Evolutionary conservation across 2,797 vertebrate species (phyloP).

Genomic region (Xenentodon cancila): DNA sequence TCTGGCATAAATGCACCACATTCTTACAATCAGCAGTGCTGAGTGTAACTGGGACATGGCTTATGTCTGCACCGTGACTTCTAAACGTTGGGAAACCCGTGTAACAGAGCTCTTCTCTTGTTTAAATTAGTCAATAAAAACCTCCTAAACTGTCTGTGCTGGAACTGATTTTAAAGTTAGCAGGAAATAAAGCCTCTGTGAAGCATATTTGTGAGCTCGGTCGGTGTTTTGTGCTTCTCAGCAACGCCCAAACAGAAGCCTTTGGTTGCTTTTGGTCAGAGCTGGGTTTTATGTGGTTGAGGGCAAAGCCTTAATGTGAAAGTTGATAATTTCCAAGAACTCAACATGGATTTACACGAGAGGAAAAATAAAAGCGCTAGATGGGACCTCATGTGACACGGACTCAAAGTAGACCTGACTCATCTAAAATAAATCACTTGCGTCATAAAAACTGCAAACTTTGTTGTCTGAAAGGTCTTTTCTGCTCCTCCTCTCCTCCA

Average conservation of each 20-base stretch:
- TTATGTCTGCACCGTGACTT: too few relatives aligned
- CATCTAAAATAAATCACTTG: too few relatives aligned
- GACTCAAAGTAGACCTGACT: too few relatives aligned
- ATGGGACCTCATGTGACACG: too few relatives aligned
- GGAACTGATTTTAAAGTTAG: slow-evolving; percentile 37
- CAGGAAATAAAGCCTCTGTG: slow-evolving; percentile 49
- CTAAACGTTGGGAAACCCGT: slow-evolving; percentile 20
- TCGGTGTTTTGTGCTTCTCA: slow-evolving; percentile 2
- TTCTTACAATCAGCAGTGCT: too few relatives aligned
- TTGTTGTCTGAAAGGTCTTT: too few relatives aligned
- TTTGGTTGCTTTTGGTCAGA: slow-evolving; percentile 41
- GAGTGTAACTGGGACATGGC: too few relatives aligned
- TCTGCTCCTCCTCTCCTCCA: too few relatives aligned
- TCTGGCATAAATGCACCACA: too few relatives aligned
- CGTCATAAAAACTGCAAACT: too few relatives aligned
- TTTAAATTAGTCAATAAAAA: slow-evolving; percentile 49
- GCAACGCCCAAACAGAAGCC: slow-evolving; percentile 36
- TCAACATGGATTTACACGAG: slow-evolving; percentile 53
- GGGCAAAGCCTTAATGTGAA: slow-evolving; percentile 30
- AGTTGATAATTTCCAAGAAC: slow-evolving; percentile 56
- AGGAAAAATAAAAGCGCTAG: slow-evolving; percentile 19
- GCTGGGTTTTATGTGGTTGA: slow-evolving; percentile 37
- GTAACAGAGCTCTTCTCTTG: slow-evolving; percentile 19
- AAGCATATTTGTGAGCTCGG: slow-evolving; percentile 29
- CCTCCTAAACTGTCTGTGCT: slow-evolving; percentile 38